Evolutionary conservation across 2,113 vertebrate species (phyloP).

Genomic region (Carollia perspicillata): DNA sequence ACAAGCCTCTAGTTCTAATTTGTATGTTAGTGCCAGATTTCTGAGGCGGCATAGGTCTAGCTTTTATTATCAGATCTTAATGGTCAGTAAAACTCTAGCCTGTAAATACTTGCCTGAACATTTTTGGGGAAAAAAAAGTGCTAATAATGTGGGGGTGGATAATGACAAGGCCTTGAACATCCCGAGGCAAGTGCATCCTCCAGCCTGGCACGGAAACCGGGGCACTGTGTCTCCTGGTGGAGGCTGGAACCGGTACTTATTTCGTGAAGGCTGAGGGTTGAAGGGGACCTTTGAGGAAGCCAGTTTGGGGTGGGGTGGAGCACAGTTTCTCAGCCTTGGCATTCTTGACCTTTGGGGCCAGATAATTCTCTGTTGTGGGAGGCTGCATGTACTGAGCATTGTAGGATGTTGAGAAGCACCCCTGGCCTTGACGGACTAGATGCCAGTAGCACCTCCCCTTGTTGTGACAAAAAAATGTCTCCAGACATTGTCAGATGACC

Average conservation of each 20-base stretch:
- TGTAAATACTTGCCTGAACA: not conserved
- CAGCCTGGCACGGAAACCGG: not conserved
- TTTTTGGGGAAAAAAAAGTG: not conserved
- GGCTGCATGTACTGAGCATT: not conserved
- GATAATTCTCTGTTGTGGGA: no score
- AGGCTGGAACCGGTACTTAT: no score
- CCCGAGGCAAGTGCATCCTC: not conserved
- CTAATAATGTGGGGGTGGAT: not conserved
- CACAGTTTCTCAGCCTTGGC: not conserved
- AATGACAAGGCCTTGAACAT: not conserved
- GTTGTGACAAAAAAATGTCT: not conserved
- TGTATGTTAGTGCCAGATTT: not conserved
- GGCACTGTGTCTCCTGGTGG: fast-evolving
- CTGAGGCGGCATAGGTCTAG: not conserved
- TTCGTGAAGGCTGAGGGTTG: not conserved
- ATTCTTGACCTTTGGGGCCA: not conserved
- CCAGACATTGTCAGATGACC: not conserved
- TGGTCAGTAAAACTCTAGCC: not conserved
- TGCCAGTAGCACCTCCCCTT: not conserved
- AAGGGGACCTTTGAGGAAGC: not conserved
- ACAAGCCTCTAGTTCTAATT: not conserved
- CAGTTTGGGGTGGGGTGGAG: not conserved
- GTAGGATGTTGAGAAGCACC: not conserved
- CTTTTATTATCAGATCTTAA: not conserved
- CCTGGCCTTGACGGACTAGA: not conserved